A percentile compares a stretch with the other conserved stretches of the same genome.
These are phyloP conservation scores for Triplophysa dalaica DNA, from an alignment of 2,113 vertebrate genomes.

Conservation along the genomic window DNA sequence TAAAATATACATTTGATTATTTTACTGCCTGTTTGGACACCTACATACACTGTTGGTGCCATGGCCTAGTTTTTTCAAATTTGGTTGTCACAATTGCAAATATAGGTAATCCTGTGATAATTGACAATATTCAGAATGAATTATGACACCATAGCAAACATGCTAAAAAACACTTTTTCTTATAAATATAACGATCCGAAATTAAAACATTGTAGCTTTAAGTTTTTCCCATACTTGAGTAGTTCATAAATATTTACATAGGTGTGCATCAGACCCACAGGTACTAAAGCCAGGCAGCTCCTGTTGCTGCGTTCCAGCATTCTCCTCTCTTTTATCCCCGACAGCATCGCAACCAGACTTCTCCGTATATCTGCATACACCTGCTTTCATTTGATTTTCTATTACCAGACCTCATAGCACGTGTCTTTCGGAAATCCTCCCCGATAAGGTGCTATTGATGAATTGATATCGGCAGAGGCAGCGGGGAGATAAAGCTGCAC, in stretches of 20 bases:
- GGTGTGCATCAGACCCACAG: neutral
- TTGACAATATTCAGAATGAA: too few species aligned
- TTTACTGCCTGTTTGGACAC: too few species aligned
- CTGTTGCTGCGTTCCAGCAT: conserved; percentile 53
- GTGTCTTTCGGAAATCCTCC: conserved; percentile 52
- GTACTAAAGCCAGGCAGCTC: conserved; percentile 13
- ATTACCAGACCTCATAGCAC: conserved; percentile 69
- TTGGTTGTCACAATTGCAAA: too few species aligned
- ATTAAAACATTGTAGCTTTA: too few species aligned
- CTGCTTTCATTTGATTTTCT: conserved; percentile 73
- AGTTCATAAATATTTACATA: neutral
- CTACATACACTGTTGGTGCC: too few species aligned
- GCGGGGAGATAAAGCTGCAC: conserved; percentile 75
- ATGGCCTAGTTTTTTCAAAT: too few species aligned
- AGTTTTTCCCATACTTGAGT: too few species aligned
- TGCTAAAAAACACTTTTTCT: neutral
- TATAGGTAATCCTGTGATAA: too few species aligned
- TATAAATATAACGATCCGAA: too few species aligned
- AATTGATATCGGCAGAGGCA: conserved; percentile 76
- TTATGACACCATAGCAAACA: neutral
- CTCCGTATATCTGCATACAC: conserved; percentile 64
- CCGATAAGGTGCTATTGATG: conserved; percentile 78
- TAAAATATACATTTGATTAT: too few species aligned
- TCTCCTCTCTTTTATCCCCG: conserved; percentile 73
- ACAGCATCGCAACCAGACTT: conserved; percentile 68